These are phyloP conservation scores for Musca domestica DNA, from an alignment of 1,140 invertebrate species.

Conservation along the genomic window DNA sequence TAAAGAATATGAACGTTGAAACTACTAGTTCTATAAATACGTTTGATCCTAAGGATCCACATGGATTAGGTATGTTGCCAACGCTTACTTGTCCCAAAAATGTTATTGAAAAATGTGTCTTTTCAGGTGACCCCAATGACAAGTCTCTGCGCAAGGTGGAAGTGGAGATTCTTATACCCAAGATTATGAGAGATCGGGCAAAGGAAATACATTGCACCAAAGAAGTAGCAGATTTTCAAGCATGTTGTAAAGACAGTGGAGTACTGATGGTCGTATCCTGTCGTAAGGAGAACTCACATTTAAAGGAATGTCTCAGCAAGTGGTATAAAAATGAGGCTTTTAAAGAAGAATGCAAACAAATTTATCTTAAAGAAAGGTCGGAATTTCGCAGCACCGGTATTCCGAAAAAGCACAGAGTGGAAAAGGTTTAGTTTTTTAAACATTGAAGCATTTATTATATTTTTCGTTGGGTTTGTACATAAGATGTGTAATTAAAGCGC, in stretches of 20 bases:
- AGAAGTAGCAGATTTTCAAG: slow-evolving; percentile 70
- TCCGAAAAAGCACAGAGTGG: slow-evolving; percentile 58
- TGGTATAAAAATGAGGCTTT: slow-evolving; percentile 81
- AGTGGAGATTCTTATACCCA: slow-evolving; percentile 78
- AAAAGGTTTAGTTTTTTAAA: slow-evolving; percentile 37
- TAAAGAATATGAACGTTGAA: slow-evolving; percentile 10
- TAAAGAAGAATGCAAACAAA: slow-evolving; percentile 67
- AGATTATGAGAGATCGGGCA: slow-evolving; percentile 78
- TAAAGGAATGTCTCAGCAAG: slow-evolving; percentile 68
- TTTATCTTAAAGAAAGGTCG: slow-evolving; percentile 78
- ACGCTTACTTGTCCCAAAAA: slow-evolving; percentile 3
- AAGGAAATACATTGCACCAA: slow-evolving; percentile 71
- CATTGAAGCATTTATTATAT: slow-evolving; percentile 18
- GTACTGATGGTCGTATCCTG: slow-evolving; percentile 73
- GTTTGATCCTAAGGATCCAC: slow-evolving; percentile 41
- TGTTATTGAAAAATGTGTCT: no score
- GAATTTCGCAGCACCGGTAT: slow-evolving; percentile 80
- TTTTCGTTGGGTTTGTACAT: slow-evolving; percentile 21
- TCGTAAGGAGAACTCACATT: slow-evolving; percentile 64
- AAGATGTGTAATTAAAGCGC: slow-evolving; percentile 42
- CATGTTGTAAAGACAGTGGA: slow-evolving; percentile 72
- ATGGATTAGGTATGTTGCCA: slow-evolving; percentile 39
- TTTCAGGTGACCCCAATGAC: slow-evolving; percentile 83
- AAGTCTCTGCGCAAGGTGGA: slow-evolving; percentile 78
- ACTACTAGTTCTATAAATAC: background rate